phyloP scores from a whole-genome alignment of 2,797 vertebrate species.

The Platalea minor region DNA sequence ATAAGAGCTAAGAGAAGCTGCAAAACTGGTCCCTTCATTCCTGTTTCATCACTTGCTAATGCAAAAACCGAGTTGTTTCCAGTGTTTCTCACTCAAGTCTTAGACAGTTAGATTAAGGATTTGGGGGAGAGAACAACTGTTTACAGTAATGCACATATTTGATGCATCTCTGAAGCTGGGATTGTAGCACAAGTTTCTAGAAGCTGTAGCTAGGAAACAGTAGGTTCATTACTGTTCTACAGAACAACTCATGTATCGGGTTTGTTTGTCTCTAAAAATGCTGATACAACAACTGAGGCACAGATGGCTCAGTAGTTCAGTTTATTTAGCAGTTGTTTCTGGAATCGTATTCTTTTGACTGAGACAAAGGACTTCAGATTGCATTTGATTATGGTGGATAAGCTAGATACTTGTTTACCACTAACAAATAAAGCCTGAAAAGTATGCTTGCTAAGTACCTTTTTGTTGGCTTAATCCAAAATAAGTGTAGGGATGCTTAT shows the following conservation, averaged over 20 bases:
- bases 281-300: constrained; percentile 31
- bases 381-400: not conserved
- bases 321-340: constrained; percentile 46
- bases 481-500: not conserved
- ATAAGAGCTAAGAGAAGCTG: not conserved
- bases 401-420: not conserved
- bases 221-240: not conserved
- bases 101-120: not conserved
- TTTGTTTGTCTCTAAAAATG: constrained; percentile 37
- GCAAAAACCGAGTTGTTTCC: not conserved
- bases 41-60: not conserved
- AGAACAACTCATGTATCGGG: not conserved
- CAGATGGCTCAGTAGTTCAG: constrained; percentile 16
- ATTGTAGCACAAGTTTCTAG: not conserved
- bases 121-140: not conserved
- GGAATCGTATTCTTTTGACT: not conserved
- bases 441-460: not conserved
- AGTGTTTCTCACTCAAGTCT: not conserved
- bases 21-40: not conserved
- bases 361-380: constrained; percentile 22
- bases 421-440: not conserved
- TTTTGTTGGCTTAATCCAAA: not conserved
- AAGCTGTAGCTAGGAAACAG: constrained; percentile 7
- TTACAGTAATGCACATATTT: not conserved
- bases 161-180: not conserved